Base-by-base conservation (phyloP, 35 echinoderm and acorn worm genomes). In the Stichopus chloronotus region DNA sequence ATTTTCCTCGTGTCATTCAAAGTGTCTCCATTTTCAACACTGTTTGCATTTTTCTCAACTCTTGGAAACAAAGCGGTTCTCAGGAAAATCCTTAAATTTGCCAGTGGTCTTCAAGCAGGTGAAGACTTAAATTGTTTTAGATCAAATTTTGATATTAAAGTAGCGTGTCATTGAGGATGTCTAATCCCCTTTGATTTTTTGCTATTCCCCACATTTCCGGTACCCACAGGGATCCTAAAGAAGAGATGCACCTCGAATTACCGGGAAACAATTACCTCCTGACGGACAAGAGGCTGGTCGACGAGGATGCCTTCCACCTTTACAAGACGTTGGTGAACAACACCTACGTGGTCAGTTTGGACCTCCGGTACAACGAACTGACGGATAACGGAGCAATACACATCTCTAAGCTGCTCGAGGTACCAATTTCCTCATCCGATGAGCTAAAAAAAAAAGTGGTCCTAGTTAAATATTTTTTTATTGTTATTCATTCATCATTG, bases 221-320 rank as follows among this genome's bases (percentile, higher is more conserved):
- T 0, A 16, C 30, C 16, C 30, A 8, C 91, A 98, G 96, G 65
- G 97, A 98, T 77, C 97, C 94, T 7, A 94, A 89, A 87, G 97
- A 96, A 52, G 59, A 94, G 65, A 96, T 98, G 97, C 92, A 94
- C 16, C 16, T 98, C 12, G 72, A 90, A n/a, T 59, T 98, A n/a
- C 97, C 93, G 14, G 97, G 97, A 22, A 98, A 98, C 78, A 98
- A 98, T 56, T 82, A 98, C 92, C 94, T 98, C 8, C 78, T 98
- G 9, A 98, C 97, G 68, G 76, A 98, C 14, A 93, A 88, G 12
- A 89, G 93, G 68, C 93, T 98, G 20, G 91, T 55, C 22, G 97
- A 98, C 63, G 69, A 76, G 5, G 97, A 98, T 81, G 87, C 80
- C 3, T 71, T 87, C 16, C 56, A 88, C 23, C 86, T 98, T 3